Percentiles rank a stretch among this genome's conserved stretches.
Evolutionary conservation across 2,888 invertebrate species (phyloP).

Genomic region (Trilocha varians): DNA sequence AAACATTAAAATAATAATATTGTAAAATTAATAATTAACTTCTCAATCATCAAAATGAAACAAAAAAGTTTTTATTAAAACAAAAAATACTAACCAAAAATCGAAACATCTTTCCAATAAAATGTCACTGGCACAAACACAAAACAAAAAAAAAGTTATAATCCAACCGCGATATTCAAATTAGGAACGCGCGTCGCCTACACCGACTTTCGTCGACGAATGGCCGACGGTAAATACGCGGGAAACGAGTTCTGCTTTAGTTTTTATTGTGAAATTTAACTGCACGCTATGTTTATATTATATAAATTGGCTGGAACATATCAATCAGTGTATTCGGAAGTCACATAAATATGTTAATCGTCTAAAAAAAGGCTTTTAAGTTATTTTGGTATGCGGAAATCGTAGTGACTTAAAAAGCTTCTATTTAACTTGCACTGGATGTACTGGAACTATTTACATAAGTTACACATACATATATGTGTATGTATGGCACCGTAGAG

Average conservation of each 20-base stretch:
- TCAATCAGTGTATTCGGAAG: conserved; percentile 6
- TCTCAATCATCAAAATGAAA: neutral
- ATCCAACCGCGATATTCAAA: conserved; percentile 15
- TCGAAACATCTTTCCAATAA: conserved; percentile 16
- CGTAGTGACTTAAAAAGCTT: too few species aligned
- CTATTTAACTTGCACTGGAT: too few species aligned
- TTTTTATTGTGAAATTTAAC: conserved; percentile 5
- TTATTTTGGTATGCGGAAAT: neutral
- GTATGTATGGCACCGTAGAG: too few species aligned
- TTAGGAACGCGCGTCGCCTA: conserved; percentile 26
- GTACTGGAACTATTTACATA: too few species aligned
- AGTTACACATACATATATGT: too few species aligned
- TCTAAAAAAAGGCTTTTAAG: neutral
- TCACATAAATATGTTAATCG: conserved; percentile 3
- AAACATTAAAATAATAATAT: too few species aligned
- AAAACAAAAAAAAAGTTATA: conserved; percentile 3
- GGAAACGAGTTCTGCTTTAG: conserved; percentile 1
- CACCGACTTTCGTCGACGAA: conserved; percentile 24
- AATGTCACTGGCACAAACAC: conserved; percentile 13
- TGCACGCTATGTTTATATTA: conserved; percentile 2
- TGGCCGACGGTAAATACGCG: conserved; percentile 21
- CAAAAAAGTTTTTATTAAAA: neutral
- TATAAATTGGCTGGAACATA: conserved; percentile 10
- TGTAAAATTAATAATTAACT: too few species aligned
- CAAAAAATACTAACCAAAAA: conserved; percentile 17